Evolutionary conservation across 92 coral and sea anemone genomes (phyloP), one percentile per base, ranked within the genome.

Genomic region (Zoanthus sansibaricus): DNA sequence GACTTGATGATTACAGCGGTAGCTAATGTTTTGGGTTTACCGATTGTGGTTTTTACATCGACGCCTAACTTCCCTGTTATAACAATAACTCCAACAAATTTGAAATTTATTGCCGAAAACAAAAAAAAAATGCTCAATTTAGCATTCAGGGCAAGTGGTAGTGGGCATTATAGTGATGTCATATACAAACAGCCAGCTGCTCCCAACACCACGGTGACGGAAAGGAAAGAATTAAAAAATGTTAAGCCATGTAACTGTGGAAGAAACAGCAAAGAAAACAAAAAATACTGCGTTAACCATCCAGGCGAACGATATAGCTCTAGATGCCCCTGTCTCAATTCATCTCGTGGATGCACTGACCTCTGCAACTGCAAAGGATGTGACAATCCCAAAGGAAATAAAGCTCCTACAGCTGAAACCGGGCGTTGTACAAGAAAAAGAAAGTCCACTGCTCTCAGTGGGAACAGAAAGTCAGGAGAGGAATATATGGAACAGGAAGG

Each of bases 311-410:
- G 87, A 37, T 37, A 37, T 37, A 37, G 42, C 42, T 37, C 42
- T 2, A 37, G 42, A 37, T 37, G 93, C 47, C 93, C 93, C 0
- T 91, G 93, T 71, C 84, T 91, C 5, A 77, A 80, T 46, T 64
- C 54, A 10, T 14, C 44, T 69, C 72, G 71, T 54, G 76, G 55
- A 69, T 91, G 93, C 48, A 76, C 68, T 46, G 78, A 55, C n/a
- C 68, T 66, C 71, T 87, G 91, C 68, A 91, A 91, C 58, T 91
- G 91, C 46, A 87, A 77, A 47, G 80, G 78, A 49, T 87, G 91
- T 76, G 17, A 67, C n/a, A 91, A 87, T 80, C 64, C 80, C 33
- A 18, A 83, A 46, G 88, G 91, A 33, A 87, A 64, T 18, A 78
- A 79, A 79, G 59, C 79, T 56, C 64, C 64, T 12, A 69, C 61